Percentiles rank a stretch among this genome's conserved stretches.
phyloP scores from a whole-genome alignment of 2,797 vertebrate species.

The Eospalax fontanierii region DNA sequence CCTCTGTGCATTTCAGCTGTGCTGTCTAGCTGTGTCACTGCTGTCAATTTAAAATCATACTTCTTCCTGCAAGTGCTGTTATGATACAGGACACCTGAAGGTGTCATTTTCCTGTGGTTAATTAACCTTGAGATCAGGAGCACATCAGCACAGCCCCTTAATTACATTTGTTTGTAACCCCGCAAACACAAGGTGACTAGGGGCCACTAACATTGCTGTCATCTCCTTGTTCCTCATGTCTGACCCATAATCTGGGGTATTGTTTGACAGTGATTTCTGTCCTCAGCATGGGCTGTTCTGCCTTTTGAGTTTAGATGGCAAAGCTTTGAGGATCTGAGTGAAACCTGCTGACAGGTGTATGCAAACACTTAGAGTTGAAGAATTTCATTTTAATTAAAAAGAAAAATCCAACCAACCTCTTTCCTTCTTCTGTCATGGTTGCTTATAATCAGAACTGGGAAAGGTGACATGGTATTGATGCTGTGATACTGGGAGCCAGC shows the following conservation, averaged over 20 bases:
- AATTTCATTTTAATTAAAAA: slow-evolving; percentile 53
- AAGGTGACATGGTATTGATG: background rate
- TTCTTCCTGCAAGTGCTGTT: slow-evolving; percentile 24
- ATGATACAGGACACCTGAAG: slow-evolving; percentile 74
- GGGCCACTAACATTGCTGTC: slow-evolving; percentile 59
- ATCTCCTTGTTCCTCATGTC: slow-evolving; percentile 29
- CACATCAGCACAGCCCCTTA: slow-evolving; percentile 68
- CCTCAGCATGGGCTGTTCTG: slow-evolving; percentile 79
- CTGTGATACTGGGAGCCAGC: background rate
- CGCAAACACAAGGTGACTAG: slow-evolving; percentile 48
- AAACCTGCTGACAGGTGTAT: slow-evolving; percentile 46
- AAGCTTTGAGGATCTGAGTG: slow-evolving; percentile 36
- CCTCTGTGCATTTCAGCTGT: slow-evolving; percentile 42
- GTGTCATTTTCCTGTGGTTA: slow-evolving; percentile 78
- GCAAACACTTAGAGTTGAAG: slow-evolving; percentile 22
- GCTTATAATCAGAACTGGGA: background rate
- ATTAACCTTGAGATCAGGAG: slow-evolving; percentile 84
- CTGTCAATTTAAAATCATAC: slow-evolving; percentile 63
- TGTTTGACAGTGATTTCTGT: slow-evolving; percentile 62
- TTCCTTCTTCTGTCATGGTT: background rate
- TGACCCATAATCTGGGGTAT: slow-evolving; percentile 47
- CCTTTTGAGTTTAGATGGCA: slow-evolving; percentile 77
- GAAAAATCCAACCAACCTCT: background rate
- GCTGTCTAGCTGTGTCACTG: slow-evolving; percentile 22
- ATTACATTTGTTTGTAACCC: slow-evolving; percentile 74